Evolutionary conservation across 2,113 vertebrate species (phyloP).

Genomic region (Dicaeum eximium): DNA sequence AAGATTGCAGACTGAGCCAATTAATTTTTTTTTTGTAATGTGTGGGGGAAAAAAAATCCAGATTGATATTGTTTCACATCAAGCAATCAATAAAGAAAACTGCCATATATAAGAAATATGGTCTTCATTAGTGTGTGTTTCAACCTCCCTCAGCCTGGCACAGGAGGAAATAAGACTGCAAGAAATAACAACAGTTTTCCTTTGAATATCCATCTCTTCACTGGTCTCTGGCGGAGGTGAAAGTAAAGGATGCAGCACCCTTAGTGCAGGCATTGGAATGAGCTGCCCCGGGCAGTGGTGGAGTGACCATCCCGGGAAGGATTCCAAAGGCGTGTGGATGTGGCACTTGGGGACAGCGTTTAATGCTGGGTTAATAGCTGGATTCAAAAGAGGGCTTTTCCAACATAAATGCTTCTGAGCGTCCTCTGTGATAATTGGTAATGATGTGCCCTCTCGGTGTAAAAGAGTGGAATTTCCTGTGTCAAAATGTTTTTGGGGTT

Average conservation of each 20-base stretch:
- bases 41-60: slow-evolving; percentile 75
- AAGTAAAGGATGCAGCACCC: not conserved
- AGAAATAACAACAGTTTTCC: not conserved
- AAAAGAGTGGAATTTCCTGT: not conserved
- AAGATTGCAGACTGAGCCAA: slow-evolving; percentile 99
- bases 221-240: not conserved
- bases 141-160: slow-evolving; percentile 11
- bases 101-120: slow-evolving; percentile 68
- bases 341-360: not conserved
- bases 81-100: slow-evolving; percentile 81
- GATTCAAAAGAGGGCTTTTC: not conserved
- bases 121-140: slow-evolving; percentile 58
- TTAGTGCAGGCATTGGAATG: not conserved
- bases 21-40: slow-evolving; percentile 86
- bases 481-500: not conserved
- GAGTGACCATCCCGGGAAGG: not conserved
- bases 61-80: slow-evolving; percentile 76
- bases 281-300: not conserved
- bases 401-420: not conserved
- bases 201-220: not conserved
- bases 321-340: not conserved
- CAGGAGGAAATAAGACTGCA: not conserved
- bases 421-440: not conserved
- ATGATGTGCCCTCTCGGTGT: not conserved
- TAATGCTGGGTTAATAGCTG: not conserved